Evolutionary conservation across 2,113 vertebrate genomes (phyloP).

Genomic region (Oostethus manadensis): DNA sequence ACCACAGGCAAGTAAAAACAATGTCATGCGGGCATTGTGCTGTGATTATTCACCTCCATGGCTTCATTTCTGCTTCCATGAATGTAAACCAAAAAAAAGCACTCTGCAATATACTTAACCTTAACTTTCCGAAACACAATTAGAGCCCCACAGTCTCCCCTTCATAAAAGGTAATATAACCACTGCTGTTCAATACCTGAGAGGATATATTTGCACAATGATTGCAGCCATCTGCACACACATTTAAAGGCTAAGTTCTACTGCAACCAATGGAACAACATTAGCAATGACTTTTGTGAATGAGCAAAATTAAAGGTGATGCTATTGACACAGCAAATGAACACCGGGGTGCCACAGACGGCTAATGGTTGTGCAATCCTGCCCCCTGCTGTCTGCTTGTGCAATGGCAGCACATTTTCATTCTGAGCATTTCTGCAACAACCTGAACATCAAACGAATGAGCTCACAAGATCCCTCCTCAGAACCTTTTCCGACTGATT

Average conservation of each 20-base stretch:
- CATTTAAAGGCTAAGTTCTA: conserved; percentile 17
- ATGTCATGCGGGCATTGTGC: neutral
- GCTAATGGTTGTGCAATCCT: conserved; percentile 52
- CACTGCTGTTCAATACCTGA: conserved; percentile 19
- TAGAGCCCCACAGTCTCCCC: neutral
- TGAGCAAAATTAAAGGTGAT: conserved; percentile 31
- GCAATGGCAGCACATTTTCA: conserved; percentile 36
- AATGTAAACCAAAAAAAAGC: neutral
- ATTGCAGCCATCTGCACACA: conserved; percentile 10
- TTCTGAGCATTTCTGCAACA: conserved; percentile 28
- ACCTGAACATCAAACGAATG: conserved; percentile 47
- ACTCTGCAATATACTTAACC: neutral
- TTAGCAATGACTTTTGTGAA: conserved; percentile 19
- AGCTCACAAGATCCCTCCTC: conserved; percentile 34
- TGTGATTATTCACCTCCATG: neutral
- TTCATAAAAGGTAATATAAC: conserved; percentile 16
- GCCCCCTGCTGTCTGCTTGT: conserved; percentile 47
- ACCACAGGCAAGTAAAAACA: neutral
- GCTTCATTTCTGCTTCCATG: neutral
- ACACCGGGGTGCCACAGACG: conserved; percentile 31
- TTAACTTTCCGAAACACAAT: conserved; percentile 9
- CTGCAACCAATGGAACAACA: conserved; percentile 11
- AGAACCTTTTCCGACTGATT: conserved; percentile 36
- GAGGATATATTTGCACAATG: conserved; percentile 20
- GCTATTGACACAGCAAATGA: conserved; percentile 58